Evolutionary conservation across 2,888 invertebrate species (phyloP), one percentile per base, ranked within the genome.

Genomic region (Dugesia japonica): DNA sequence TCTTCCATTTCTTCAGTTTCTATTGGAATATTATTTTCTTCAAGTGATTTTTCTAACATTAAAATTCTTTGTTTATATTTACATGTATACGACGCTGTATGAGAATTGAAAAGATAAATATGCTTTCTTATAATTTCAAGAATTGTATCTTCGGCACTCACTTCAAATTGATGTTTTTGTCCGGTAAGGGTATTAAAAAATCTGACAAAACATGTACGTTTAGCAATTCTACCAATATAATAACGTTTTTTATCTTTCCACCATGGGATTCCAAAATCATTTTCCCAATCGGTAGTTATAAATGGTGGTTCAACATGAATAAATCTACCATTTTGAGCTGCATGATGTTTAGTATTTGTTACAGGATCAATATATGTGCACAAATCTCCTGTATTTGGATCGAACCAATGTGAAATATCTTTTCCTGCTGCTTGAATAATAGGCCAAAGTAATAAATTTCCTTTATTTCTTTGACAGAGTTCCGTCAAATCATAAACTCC

Each of bases 341-440:
- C 88, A 0, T 88, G 88, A 33, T 88, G 87, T 13, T 82, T 79
- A 73, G 86, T 86, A 1, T 88, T 87, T 26, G 88, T 88, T 76
- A 86, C 82, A 1, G 77, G 88, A 85, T 85, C 83, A 0, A 84
- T 80, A 80, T 84, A 82, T 23, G 82, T 77, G 75, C 38, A 38
- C 71, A 73, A 84, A 80, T 85, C 84, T 81, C 83, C 82, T 73
- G 83, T 83, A 79, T 84, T 83, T 0, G 83, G 86, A 79, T 90
- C 88, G 82, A 92, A 92, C 89, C 90, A 91, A 82, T 90, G 89
- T 80, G 89, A 89, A 17, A 92, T 87, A 83, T 92, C 92, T 83
- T 91, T 92, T 23, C 92, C 92, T 9, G 90, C 91, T 82, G 88
- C 88, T 0, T 89, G 89, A 0, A 90, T 80, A 71, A 92, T 86